Base-by-base conservation (phyloP, 2,888 invertebrate genomes). In the Eupsilia transversa region DNA sequence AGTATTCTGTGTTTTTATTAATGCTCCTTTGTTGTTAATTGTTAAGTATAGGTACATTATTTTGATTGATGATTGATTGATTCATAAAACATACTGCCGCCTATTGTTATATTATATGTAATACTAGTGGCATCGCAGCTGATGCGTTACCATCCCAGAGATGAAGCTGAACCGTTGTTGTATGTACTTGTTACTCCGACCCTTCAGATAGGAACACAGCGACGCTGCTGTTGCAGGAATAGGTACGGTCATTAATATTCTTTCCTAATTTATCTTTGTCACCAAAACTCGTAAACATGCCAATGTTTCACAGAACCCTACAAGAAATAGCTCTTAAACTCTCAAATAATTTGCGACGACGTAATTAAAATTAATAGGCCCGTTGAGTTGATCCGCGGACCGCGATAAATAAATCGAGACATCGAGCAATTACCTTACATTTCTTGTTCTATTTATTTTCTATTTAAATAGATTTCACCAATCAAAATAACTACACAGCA, bases 251-350 rank as follows among this genome's bases (percentile, higher is more conserved):
- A 59, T 59, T 64, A 12, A 59, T 14, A 43, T 30, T 74, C 30
- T 43, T 59, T 41, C n/a, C n/a, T 52, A 59, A 76, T 64, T 64
- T 70, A 70, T 77, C 64, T 64, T 52, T 77, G 64, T 54, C 70
- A 64, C 30, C 52, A n/a, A 33, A 71, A 61, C 14, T 49, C 41
- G 49, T 66, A 64, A 64, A 64, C 30, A 66, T 33, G 56, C 52
- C 52, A 74, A 52, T 59, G 43, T 74, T 70, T 38, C 59, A 33
- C 23, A 35, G 43, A 63, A 66, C 23, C n/a, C 27, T 59, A 70
- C 66, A 70, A 70, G 70, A 79, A 74, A 70, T 49, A 23, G 68
- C 74, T 67, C 38, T 76, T 43, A 73, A 73, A 57, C 41, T 33
- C 35, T 69, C 41, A 46, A 59, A 78, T 59, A 54, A 65, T 49